Percentiles rank a stretch among this genome's conserved stretches.
These are phyloP conservation scores for Acridotheres tristis DNA, from an alignment of 2,797 vertebrate genomes.

Conservation along the genomic window DNA sequence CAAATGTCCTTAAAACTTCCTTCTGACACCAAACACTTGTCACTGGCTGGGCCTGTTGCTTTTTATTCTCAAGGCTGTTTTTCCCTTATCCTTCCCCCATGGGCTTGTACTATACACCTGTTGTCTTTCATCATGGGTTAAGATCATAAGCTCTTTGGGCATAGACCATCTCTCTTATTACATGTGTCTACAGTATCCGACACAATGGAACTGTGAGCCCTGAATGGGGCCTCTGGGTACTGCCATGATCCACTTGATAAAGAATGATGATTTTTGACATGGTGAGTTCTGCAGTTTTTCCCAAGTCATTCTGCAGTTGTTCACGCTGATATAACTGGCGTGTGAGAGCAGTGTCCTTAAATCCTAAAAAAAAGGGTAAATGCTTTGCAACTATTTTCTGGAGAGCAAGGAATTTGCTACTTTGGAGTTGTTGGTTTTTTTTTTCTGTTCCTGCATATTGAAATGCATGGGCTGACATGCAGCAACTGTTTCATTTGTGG, in stretches of 20 bases:
- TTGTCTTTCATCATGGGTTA: slow-evolving; percentile 72
- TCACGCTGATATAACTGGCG: neutral
- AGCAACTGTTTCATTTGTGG: neutral
- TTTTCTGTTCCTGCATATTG: neutral
- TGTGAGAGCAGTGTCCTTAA: slow-evolving; percentile 9
- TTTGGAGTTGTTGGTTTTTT: neutral
- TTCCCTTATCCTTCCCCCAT: slow-evolving; percentile 62
- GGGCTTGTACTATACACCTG: slow-evolving; percentile 64
- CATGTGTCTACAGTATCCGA: slow-evolving; percentile 50
- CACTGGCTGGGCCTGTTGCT: slow-evolving; percentile 52
- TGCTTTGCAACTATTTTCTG: neutral
- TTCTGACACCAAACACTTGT: slow-evolving; percentile 60
- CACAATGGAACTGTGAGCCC: slow-evolving; percentile 53
- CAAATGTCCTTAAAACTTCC: slow-evolving; percentile 67
- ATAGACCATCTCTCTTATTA: slow-evolving; percentile 68
- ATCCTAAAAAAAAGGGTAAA: neutral
- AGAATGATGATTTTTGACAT: slow-evolving; percentile 68
- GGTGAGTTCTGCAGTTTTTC: slow-evolving; percentile 60
- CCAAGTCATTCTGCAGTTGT: slow-evolving; percentile 69
- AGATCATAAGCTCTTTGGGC: slow-evolving; percentile 70
- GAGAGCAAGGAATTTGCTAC: neutral
- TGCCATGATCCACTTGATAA: slow-evolving; percentile 49
- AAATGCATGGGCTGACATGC: neutral
- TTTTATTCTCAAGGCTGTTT: slow-evolving; percentile 57
- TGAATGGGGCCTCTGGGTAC: slow-evolving; percentile 41